Conservation (phyloP, 2,113 vertebrate species). For the Conger conger region DNA sequence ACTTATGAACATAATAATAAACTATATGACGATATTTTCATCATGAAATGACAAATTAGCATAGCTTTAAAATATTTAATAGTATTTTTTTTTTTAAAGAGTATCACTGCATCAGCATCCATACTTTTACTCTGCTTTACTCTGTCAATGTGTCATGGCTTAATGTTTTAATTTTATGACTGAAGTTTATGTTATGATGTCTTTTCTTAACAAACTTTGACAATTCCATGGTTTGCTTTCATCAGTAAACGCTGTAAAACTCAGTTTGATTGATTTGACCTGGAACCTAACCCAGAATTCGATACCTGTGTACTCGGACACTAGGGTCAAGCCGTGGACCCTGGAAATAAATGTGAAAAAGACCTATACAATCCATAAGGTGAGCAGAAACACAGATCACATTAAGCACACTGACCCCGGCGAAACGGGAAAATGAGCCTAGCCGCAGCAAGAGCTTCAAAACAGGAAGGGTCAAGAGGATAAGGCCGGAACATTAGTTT, state of each 20-base stretch:
- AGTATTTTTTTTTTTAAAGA: background rate
- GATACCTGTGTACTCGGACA: no score
- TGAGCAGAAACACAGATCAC: background rate
- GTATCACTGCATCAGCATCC: background rate
- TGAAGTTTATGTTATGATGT: no score
- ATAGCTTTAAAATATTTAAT: background rate
- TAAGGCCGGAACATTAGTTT: conserved; percentile 45
- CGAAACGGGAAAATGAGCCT: background rate
- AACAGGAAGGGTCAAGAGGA: conserved; percentile 34
- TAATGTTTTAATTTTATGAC: no score
- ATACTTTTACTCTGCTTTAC: no score
- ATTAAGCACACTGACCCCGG: background rate
- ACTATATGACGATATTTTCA: background rate
- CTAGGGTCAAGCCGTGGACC: background rate
- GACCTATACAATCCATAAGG: background rate
- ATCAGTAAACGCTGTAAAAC: no score
- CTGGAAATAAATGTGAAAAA: background rate
- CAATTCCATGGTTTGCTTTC: no score
- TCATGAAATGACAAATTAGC: background rate
- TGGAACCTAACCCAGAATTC: no score
- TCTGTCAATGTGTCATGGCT: no score
- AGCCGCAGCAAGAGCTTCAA: background rate
- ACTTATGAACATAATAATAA: background rate
- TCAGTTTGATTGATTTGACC: no score
- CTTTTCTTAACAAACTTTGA: no score